Evolutionary conservation across 1,140 invertebrate species (phyloP).

Genomic region (Scaptomyza montana): DNA sequence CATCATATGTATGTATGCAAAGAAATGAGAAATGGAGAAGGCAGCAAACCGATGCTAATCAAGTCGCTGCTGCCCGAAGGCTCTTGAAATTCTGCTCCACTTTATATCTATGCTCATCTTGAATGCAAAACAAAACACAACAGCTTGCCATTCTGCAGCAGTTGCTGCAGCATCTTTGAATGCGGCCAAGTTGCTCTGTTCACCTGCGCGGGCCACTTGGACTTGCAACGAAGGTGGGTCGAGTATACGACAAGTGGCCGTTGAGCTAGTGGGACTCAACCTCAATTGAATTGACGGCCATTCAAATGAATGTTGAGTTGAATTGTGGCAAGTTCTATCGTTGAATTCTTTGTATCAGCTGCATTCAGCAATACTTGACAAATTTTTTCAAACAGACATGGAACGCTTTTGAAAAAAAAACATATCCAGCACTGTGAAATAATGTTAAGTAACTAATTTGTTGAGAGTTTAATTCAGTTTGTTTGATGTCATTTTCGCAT

Average conservation of each 20-base stretch:
- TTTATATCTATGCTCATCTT: slow-evolving; percentile 18
- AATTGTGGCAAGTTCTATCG: slow-evolving; percentile 3
- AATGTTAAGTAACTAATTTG: too few species aligned
- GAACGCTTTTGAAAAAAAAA: too few species aligned
- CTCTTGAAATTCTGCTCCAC: slow-evolving; percentile 3
- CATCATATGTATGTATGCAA: too few species aligned
- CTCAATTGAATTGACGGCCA: slow-evolving; percentile 23
- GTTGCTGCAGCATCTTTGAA: slow-evolving; percentile 42
- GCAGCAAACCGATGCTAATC: slow-evolving; percentile 26
- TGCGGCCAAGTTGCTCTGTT: slow-evolving; percentile 32
- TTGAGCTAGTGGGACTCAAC: neutral
- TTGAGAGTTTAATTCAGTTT: too few species aligned
- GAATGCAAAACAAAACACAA: slow-evolving; percentile 20
- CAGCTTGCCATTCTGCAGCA: slow-evolving; percentile 53
- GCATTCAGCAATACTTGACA: neutral
- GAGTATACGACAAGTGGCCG: slow-evolving; percentile 11
- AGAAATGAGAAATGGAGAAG: slow-evolving; percentile 2
- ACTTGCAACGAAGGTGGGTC: neutral
- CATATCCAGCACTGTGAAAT: too few species aligned
- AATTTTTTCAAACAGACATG: too few species aligned
- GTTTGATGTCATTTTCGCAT: too few species aligned
- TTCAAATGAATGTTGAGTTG: slow-evolving; percentile 12
- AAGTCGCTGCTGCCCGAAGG: slow-evolving; percentile 27
- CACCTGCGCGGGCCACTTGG: slow-evolving; percentile 5
- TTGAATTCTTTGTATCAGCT: neutral